These are phyloP conservation scores for Dusona sp. DNA, from an alignment of 2,888 invertebrate species.

Conservation along the genomic window DNA sequence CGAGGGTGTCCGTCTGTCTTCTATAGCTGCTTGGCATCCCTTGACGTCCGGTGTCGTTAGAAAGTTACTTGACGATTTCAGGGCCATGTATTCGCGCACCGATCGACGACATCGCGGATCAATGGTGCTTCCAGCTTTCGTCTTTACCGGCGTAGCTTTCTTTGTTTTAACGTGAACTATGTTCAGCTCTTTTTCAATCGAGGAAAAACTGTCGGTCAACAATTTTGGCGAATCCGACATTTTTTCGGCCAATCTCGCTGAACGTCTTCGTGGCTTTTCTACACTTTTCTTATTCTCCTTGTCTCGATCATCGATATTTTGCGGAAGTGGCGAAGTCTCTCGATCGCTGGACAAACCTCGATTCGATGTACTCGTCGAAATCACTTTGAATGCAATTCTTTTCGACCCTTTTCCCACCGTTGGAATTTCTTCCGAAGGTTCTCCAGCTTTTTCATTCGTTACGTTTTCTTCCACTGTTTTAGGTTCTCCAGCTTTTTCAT, in stretches of 20 bases:
- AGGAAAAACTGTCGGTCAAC: slow-evolving; percentile 50
- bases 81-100: slow-evolving; percentile 61
- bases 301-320: slow-evolving; percentile 8
- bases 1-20: slow-evolving; percentile 51
- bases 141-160: neutral
- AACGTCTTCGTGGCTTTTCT: slow-evolving; percentile 34
- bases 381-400: neutral
- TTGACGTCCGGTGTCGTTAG: slow-evolving; percentile 57
- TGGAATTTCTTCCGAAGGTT: neutral
- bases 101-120: slow-evolving; percentile 57
- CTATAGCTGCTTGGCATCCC: slow-evolving; percentile 36
- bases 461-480: too few relatives aligned
- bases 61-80: slow-evolving; percentile 46
- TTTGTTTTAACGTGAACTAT: slow-evolving; percentile 29
- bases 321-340: neutral
- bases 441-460: neutral
- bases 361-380: neutral
- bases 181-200: slow-evolving; percentile 48
- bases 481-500: too few relatives aligned
- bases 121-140: neutral
- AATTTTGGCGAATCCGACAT: neutral
- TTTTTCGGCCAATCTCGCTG: slow-evolving; percentile 21
- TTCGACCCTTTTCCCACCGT: neutral
- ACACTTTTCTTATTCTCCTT: slow-evolving; percentile 38
- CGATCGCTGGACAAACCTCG: neutral